Conservation (phyloP, 1,140 invertebrate species). For the Diachasmimorpha longicaudata region DNA sequence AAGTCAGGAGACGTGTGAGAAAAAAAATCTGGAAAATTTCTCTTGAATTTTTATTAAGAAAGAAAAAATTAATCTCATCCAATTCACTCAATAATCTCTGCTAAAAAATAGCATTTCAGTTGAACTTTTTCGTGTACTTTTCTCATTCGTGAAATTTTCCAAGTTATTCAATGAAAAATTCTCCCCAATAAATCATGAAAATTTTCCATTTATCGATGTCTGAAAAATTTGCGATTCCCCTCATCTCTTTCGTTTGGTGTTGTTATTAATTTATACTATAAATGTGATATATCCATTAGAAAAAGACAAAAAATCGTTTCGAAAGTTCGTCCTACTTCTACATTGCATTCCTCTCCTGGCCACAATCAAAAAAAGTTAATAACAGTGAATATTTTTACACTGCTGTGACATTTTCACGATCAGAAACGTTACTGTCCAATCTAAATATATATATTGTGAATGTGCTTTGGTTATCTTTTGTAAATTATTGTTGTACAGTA, state of each 20-base stretch:
- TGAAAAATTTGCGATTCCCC: neutral
- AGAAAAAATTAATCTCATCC: too few relatives aligned
- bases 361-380: neutral
- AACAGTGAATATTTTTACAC: neutral
- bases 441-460: neutral
- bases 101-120: too few relatives aligned
- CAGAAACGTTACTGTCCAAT: neutral
- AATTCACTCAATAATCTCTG: too few relatives aligned
- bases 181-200: neutral
- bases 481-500: conserved; percentile 1
- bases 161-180: too few relatives aligned
- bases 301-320: neutral
- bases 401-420: neutral
- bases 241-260: neutral
- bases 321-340: neutral
- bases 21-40: too few relatives aligned
- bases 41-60: too few relatives aligned
- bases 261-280: neutral
- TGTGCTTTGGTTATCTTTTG: neutral
- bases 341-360: neutral
- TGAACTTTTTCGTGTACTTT: too few relatives aligned
- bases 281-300: neutral
- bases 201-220: neutral
- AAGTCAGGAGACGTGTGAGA: too few relatives aligned
- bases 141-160: too few relatives aligned